Base-by-base conservation (phyloP, 1,140 invertebrate species). In the Anastrepha ludens region DNA sequence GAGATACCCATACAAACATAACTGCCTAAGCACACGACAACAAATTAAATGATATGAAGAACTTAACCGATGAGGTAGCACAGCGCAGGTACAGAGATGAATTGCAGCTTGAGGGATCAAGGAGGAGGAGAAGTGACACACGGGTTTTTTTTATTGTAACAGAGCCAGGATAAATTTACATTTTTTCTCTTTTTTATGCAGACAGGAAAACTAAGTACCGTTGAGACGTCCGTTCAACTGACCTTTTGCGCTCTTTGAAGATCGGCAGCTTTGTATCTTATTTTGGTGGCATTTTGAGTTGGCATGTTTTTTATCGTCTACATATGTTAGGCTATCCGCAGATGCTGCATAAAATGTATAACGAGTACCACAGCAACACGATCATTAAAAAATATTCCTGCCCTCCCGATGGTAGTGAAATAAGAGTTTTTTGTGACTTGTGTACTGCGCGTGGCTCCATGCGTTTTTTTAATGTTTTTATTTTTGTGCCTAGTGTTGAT, bases 21-120 rank as follows among this genome's bases (percentile, higher is more conserved):
- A 55, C n/a, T n/a, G 74, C n/a, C 41, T 81, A 81, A 81, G 74
- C 74, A 81, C 74, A 50, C 44, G 74, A 81, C 74, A 81, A 50
- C 47, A 13, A 29, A 81, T 81, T 81, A n/a, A 6, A 50, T 55
- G 74, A 81, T 58, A 11, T 81, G 44, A 81, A 55, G 17, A 81
- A 81, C 17, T 81, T 81, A 55, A 50, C 74, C n/a, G 47, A 81
- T 55, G 74, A 81, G 74, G 74, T 81, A 50, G 47, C 15, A 81
- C 47, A 55, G 47, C 15, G 15, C 60, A 62, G 15, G 15, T 62
- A n/a, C 60, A 15, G 9, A 62, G 13, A 13, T 17, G 9, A 62
- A 62, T 4, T n/a, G 15, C 60, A 62, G 60, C 13, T 55, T 81
- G 74, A 55, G 74, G 17, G 47, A 55, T 81, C 47, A 50, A 9